Conservation (phyloP, 1,140 invertebrate species). For the Lordiphosa collinella region DNA sequence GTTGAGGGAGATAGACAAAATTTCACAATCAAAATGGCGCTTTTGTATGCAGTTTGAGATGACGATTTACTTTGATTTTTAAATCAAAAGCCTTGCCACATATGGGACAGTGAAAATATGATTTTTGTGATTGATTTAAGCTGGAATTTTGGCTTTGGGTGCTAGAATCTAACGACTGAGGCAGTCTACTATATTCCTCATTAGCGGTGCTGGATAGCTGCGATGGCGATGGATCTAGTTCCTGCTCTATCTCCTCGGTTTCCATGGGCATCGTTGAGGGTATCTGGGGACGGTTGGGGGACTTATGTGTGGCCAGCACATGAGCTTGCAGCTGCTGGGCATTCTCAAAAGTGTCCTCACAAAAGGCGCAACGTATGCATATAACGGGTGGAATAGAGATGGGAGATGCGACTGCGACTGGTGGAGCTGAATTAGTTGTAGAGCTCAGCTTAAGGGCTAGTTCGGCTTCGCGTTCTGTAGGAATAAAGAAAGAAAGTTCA, state of each 20-base stretch:
- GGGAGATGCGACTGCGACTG: neutral
- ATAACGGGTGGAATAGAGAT: constrained; percentile 6
- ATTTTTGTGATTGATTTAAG: neutral
- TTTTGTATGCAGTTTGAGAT: constrained; percentile 43
- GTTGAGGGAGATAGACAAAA: too few species aligned
- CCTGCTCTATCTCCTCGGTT: neutral
- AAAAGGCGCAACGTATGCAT: constrained; percentile 33
- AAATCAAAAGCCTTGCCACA: constrained; percentile 57
- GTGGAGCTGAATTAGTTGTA: neutral
- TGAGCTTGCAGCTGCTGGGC: constrained; percentile 27
- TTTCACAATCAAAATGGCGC: neutral
- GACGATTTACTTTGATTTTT: constrained; percentile 64
- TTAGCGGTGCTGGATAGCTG: neutral
- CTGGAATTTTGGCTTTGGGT: neutral
- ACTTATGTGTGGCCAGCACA: constrained; percentile 33
- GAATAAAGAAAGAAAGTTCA: neutral
- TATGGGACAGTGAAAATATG: constrained; percentile 34
- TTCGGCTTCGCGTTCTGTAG: constrained; percentile 36
- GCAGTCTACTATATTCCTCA: neutral
- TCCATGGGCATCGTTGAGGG: neutral
- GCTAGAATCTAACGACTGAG: neutral
- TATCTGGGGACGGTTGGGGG: neutral
- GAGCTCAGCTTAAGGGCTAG: constrained; percentile 10
- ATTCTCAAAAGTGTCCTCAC: constrained; percentile 31
- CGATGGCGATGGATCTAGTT: neutral